Conservation (phyloP, 2,797 vertebrate species). For the Eulemur coronatus region DNA sequence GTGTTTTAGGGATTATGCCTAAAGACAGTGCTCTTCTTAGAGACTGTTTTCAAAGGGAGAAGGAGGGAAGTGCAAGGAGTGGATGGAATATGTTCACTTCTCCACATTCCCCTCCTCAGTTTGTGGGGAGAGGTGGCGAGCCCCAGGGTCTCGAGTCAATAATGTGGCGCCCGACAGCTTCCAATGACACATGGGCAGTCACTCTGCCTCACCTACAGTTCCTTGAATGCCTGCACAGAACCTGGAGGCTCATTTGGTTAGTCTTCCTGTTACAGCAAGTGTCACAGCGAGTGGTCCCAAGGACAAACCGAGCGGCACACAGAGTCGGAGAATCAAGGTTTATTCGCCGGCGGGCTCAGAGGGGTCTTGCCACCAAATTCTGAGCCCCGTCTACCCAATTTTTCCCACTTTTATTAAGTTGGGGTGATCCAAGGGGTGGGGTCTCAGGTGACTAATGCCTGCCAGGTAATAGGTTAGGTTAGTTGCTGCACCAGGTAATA, state of each 20-base stretch:
- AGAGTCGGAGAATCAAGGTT: no score
- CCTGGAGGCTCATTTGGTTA: rapidly evolving
- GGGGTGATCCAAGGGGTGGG: no score
- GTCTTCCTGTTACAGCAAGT: no score
- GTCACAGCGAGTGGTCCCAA: no score
- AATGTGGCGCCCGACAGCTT: rapidly evolving
- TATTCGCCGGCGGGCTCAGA: no score
- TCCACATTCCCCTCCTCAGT: neutral
- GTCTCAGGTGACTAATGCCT: no score
- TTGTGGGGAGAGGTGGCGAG: neutral
- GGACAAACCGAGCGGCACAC: no score
- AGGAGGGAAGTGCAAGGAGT: neutral
- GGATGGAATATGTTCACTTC: neutral
- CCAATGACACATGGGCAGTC: rapidly evolving
- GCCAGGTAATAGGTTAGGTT: no score
- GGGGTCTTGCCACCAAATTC: no score
- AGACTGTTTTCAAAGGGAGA: neutral
- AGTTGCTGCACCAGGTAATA: no score
- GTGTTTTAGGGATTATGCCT: neutral
- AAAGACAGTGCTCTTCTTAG: neutral
- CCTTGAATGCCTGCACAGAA: neutral
- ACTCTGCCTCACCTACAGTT: neutral
- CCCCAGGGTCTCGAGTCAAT: rapidly evolving
- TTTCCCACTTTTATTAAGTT: no score
- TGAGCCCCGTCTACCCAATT: no score